Evolutionary conservation across 2,888 invertebrate species (phyloP).

Genomic region (Drosophila koepferae): DNA sequence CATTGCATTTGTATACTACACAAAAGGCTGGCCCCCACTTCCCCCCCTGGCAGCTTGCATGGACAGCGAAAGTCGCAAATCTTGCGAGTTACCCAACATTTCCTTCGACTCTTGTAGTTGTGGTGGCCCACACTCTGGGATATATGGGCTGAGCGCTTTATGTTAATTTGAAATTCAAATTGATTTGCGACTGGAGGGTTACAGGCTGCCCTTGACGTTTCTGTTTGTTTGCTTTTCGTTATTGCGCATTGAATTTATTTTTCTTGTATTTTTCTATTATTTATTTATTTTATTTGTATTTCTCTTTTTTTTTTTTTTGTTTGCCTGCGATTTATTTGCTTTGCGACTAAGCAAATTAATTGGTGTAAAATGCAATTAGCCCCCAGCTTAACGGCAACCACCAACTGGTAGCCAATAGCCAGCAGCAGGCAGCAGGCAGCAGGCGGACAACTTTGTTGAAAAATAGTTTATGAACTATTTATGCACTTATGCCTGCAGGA

Average conservation of each 20-base stretch:
- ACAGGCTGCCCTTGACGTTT: conserved; percentile 26
- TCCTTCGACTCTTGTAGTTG: conserved; percentile 14
- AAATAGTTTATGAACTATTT: conserved; percentile 77
- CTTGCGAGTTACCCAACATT: conserved; percentile 47
- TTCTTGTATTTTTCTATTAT: conserved; percentile 9
- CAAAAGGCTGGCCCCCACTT: conserved; percentile 23
- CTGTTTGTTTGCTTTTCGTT: conserved; percentile 63
- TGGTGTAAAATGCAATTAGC: conserved; percentile 76
- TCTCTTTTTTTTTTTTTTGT: neutral
- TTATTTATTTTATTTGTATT: neutral
- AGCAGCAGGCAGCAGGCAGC: neutral
- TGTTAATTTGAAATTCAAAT: conserved; percentile 77
- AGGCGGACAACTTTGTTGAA: conserved; percentile 15
- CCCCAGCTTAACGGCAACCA: conserved; percentile 17
- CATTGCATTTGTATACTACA: conserved; percentile 59
- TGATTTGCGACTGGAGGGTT: conserved; percentile 59
- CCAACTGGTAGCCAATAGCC: conserved; percentile 2
- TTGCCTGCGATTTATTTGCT: conserved; percentile 42
- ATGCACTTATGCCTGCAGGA: conserved; percentile 62
- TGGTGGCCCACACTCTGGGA: neutral
- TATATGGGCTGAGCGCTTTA: conserved; percentile 23
- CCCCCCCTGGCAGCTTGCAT: neutral
- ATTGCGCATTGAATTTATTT: conserved; percentile 37
- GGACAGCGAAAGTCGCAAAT: conserved; percentile 52
- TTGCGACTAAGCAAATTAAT: conserved; percentile 58